Base-by-base conservation (phyloP, 2,888 invertebrate genomes). In the Heliconius hortense region DNA sequence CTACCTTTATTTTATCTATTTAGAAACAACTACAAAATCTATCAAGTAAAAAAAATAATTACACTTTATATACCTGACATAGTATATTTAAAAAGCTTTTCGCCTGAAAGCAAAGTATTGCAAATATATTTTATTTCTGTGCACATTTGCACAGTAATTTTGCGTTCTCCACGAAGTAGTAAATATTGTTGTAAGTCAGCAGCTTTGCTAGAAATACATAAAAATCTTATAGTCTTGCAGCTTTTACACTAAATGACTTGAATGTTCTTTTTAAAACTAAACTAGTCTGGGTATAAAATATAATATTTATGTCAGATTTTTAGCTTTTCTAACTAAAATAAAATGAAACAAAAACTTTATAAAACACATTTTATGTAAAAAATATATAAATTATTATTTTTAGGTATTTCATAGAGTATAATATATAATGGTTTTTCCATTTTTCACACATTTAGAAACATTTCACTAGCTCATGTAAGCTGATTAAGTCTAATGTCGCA, bases 261-360 rank as follows among this genome's bases (percentile, higher is more conserved):
- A 71, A 71, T 71, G 71, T 43, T 70, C 70, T 62, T 71, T 60
- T 71, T 18, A 71, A 59, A 71, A 28, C 71, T 71, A 60, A 71
- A 59, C 24, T 15, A 60, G 26, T 21, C 60, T 24, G 26, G 43
- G 60, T 39, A 56, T 60, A 21, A 60, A 26, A 71, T 59, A 26
- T 71, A 26, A 71, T 59, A 26, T 71, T 71, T 71, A 39, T 31
- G 60, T 71, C 39, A 26, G 8, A 60, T 26, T 15, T 70, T 35
- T 59, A 10, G 13, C 31, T 39, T 24, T 11, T 39, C 26, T 15
- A 35, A 35, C 21, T 59, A 39, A 56, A 59, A 70, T 24, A 0
- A 31, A 56, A 56, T 56, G 4, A 11, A 24, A 60, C 5, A 24
- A 60, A 24, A 60, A 60, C 15, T 1, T 24, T 60, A 31, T n/a